Evolutionary conservation across 2,888 invertebrate species (phyloP).

Genomic region (Drosophila subquinaria): DNA sequence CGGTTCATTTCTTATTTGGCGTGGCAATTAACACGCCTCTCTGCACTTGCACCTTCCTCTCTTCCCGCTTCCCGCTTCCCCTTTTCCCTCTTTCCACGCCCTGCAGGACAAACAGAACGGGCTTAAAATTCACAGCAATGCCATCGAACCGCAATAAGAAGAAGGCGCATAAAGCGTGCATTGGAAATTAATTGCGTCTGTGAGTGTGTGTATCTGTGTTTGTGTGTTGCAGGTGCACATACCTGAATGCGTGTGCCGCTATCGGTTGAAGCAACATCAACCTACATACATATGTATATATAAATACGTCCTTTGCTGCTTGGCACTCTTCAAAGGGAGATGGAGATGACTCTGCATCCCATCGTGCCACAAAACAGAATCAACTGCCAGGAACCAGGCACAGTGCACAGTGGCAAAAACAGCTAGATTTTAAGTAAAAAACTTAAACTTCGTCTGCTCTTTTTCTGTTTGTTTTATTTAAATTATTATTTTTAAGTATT

Average conservation of each 20-base stretch:
- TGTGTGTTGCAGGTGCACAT: conserved; percentile 24
- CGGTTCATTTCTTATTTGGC: conserved; percentile 35
- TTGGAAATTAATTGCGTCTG: conserved; percentile 77
- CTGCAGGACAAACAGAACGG: conserved; percentile 25
- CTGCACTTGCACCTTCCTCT: conserved; percentile 41
- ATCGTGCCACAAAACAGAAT: conserved; percentile 1
- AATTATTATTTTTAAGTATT: too few relatives aligned
- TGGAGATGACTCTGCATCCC: conserved; percentile 20
- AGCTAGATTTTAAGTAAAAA: background rate
- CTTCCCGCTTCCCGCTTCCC: too few relatives aligned
- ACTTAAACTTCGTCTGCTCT: too few relatives aligned
- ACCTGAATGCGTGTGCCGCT: conserved; percentile 42
- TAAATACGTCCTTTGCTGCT: conserved; percentile 18
- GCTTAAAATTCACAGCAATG: conserved; percentile 52
- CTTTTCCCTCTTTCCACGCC: background rate
- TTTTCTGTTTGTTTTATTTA: too few relatives aligned
- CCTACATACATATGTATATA: background rate
- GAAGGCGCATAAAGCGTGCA: conserved; percentile 73
- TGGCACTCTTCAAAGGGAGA: conserved; percentile 15
- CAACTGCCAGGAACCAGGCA: background rate
- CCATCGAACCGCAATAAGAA: conserved; percentile 52
- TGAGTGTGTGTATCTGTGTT: conserved; percentile 8
- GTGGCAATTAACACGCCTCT: conserved; percentile 69
- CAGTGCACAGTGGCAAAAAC: background rate
- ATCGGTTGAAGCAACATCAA: conserved; percentile 34